Base-by-base conservation (phyloP, 2,888 invertebrate species). In the Drosophila mercatorum region DNA sequence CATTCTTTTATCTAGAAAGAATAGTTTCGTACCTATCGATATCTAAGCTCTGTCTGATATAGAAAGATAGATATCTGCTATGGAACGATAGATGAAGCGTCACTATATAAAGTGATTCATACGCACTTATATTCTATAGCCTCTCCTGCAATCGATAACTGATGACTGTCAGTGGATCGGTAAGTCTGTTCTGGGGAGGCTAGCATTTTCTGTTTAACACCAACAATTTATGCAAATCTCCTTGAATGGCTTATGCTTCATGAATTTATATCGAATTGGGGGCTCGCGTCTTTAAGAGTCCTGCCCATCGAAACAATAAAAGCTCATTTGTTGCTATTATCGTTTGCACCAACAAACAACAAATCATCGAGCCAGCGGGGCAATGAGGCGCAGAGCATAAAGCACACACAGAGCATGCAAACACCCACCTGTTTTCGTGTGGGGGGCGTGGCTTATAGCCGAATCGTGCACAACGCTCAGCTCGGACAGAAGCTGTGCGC, bases 321-420 rank as follows among this genome's bases (percentile, higher is more conserved):
- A 81, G 85, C 90, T 86, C 86, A 90, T 90, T 86, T 86, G 90
- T 90, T 90, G 86, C 86, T 75, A 86, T 86, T 90, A 86, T 86
- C 86, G 86, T 86, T 86, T 90, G 41, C 73, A 86, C 90, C 86
- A 86, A 86, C 86, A 86, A 90, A 88, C 75, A 86, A 86, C 86
- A 86, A 86, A 86, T 90, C 86, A 86, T 90, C 75, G 77, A 68
- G 76, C 67, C 61, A 64, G 58, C 62, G 52, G 53, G 61, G 58
- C 72, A 64, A 61, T 64, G 47, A 46, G 52, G 59, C 66, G 53
- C 66, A 62, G 72, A 53, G 56, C 60, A 58, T 47, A 66, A 55
- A 64, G 55, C 64, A 41, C 40, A 55, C 55, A 26, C 26, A 34
- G 4, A 11, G 22, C 14, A 40, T 10, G 4, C 28, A 41, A 41